These are phyloP conservation scores for Calycopis cecrops DNA, from an alignment of 1,140 invertebrate species.

Conservation along the genomic window DNA sequence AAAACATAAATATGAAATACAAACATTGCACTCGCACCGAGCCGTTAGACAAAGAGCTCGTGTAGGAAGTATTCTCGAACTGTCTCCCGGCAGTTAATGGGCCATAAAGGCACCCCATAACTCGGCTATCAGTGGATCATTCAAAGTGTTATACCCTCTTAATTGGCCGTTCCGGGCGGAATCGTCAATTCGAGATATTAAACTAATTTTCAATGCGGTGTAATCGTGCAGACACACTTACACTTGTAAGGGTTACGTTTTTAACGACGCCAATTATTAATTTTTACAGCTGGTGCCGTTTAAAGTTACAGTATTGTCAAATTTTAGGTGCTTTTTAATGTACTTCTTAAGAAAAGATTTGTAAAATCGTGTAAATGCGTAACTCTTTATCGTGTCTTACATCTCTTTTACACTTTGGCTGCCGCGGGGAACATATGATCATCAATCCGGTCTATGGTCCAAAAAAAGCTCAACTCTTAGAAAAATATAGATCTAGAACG, in stretches of 20 bases:
- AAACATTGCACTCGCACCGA: neutral
- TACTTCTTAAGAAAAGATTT: too few relatives aligned
- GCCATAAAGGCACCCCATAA: conserved; percentile 66
- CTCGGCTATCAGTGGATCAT: conserved; percentile 60
- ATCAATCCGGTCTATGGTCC: too few relatives aligned
- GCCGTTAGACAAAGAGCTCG: conserved; percentile 25
- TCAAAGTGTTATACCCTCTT: conserved; percentile 65
- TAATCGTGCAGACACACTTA: conserved; percentile 50
- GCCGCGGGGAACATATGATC: too few relatives aligned
- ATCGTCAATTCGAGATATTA: conserved; percentile 69
- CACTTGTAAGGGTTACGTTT: conserved; percentile 30
- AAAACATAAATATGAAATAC: too few relatives aligned
- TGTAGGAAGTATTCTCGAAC: conserved; percentile 46
- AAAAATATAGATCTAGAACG: too few relatives aligned
- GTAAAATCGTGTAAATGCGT: too few relatives aligned
- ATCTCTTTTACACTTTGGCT: too few relatives aligned
- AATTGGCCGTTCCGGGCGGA: conserved; percentile 63
- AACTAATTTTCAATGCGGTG: conserved; percentile 70
- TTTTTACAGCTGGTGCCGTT: conserved; percentile 2
- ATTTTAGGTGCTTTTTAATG: too few relatives aligned
- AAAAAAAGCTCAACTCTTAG: too few relatives aligned
- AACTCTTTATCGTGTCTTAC: too few relatives aligned
- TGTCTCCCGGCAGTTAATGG: conserved; percentile 51
- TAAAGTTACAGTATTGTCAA: too few relatives aligned
- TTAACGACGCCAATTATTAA: conserved; percentile 20